Conservation (phyloP, 2,888 invertebrate genomes). For the Drosophila pegasa region DNA sequence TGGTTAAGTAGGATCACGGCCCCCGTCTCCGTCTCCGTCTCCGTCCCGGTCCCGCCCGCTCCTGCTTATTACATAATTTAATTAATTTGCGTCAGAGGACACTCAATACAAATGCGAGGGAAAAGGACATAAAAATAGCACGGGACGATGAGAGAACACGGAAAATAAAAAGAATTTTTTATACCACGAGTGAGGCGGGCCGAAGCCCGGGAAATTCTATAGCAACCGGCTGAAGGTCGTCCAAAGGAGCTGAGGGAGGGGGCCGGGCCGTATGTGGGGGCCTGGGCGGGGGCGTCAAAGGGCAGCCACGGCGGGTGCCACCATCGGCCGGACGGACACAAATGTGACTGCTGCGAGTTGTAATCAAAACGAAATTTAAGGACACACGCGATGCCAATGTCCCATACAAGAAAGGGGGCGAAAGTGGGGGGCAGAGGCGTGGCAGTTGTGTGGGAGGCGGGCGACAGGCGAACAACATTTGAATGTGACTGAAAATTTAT, state of each 20-base stretch:
- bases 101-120: conserved; percentile 61
- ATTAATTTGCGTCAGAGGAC: conserved; percentile 78
- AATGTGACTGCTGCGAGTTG: conserved; percentile 28
- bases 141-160: conserved; percentile 24
- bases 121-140: conserved; percentile 53
- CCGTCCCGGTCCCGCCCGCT: rapidly evolving
- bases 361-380: conserved; percentile 75
- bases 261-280: too few species aligned
- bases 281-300: background rate
- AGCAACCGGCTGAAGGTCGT: conserved; percentile 12
- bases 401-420: background rate
- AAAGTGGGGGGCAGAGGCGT: background rate
- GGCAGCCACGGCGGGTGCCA: background rate
- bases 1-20: conserved; percentile 32
- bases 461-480: conserved; percentile 18
- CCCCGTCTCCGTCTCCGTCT: background rate
- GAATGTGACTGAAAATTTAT: conserved; percentile 56
- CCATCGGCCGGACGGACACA: conserved; percentile 38
- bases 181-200: background rate
- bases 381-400: conserved; percentile 71
- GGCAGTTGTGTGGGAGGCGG: background rate
- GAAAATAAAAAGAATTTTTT: conserved; percentile 20
- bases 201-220: conserved; percentile 8
- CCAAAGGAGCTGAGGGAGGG: conserved; percentile 27
- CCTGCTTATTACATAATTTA: conserved; percentile 64